Base-by-base conservation (phyloP, 1,140 invertebrate species). In the Leptinotarsa defecta region DNA sequence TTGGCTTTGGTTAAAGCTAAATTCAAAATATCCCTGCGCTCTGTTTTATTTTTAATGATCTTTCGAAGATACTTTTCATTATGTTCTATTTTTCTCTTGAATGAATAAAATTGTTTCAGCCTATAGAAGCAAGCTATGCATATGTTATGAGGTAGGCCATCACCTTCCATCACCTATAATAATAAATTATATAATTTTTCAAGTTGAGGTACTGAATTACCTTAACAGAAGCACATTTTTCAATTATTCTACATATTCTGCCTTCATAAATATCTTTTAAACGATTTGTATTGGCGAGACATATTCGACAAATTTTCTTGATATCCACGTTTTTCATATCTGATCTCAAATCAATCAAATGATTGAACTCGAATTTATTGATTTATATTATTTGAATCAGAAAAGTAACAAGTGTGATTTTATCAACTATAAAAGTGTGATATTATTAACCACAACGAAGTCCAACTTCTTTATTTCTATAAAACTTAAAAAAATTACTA, bases 21-120 rank as follows among this genome's bases (percentile, higher is more conserved):
- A 43, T 71, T 71, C 34, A 71, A 20, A 64, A 48, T 71, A 63
- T 75, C 69, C 24, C 22, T 34, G 4, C 62, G 57, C 72, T 80
- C 78, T 17, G 65, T 68, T 70, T 71, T 72, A 34, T 77, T 72
- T 65, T 81, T 78, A 8, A 79, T 3, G 13, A 73, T 78, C 17
- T 75, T 73, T 34, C 74, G 57, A 63, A 82, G 73, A 5, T 80
- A 74, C 22, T 52, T 65, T 62, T 81, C 78, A 62, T 64, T 79
- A 22, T 71, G 70, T 74, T 81, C 80, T 24, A 81, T 71, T 79
- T 81, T 82, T 61, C 76, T 79, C 61, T 81, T 83, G 62, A 83
- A 81, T 43, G 74, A 71, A 65, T 81, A 81, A 52, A 78, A 80
- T 77, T 81, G 78, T 20, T 76, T 71, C 57, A 83, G 81, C 65